Evolutionary conservation across 2,113 vertebrate species (phyloP).

Genomic region (Notechis scutatus): DNA sequence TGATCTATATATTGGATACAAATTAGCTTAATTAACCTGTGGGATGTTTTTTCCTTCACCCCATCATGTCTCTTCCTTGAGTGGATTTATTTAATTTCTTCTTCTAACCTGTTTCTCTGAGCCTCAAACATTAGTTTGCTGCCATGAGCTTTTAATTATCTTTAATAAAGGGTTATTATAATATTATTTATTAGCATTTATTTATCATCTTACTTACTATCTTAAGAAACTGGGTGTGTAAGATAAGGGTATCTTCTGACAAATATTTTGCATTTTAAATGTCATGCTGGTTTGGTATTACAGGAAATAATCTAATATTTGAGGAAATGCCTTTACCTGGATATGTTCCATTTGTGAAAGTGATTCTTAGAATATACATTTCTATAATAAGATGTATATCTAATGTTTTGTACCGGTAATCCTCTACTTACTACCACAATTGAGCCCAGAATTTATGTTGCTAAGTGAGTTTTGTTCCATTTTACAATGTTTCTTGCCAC

Average conservation of each 20-base stretch:
- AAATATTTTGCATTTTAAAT: neutral
- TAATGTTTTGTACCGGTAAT: neutral
- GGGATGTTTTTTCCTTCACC: neutral
- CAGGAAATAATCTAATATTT: neutral
- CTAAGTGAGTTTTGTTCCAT: too few relatives aligned
- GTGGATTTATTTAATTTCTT: neutral
- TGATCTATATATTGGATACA: neutral
- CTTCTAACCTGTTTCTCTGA: neutral
- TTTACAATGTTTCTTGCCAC: too few relatives aligned
- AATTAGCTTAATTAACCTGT: neutral
- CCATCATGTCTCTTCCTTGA: neutral
- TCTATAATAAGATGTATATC: neutral
- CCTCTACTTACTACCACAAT: too few relatives aligned
- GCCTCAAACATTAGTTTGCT: neutral
- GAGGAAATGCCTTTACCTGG: neutral
- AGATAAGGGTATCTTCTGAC: neutral
- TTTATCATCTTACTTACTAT: neutral
- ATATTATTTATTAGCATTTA: neutral
- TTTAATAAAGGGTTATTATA: neutral
- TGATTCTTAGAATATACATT: neutral
- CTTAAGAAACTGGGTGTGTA: neutral
- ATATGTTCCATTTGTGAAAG: neutral
- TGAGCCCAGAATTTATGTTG: too few relatives aligned
- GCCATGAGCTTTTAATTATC: neutral
- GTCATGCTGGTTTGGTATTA: neutral